A percentile compares a stretch with the other conserved stretches of the same genome.
Conservation (phyloP, 1,140 invertebrate species). For the Hermetia illucens region DNA sequence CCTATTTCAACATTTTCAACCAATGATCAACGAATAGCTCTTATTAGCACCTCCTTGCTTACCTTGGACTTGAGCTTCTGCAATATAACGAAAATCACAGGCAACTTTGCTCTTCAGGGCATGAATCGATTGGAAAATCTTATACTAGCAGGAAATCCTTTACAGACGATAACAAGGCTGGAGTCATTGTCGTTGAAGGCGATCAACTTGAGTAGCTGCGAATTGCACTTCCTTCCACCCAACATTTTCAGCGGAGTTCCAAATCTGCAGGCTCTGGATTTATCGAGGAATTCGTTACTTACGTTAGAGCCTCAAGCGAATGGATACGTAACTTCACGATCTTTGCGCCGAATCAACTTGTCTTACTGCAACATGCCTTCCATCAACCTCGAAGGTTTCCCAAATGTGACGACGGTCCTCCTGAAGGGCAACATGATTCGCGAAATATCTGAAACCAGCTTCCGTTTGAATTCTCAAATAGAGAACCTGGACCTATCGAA, state of each 20-base stretch:
- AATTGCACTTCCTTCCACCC: slow-evolving; percentile 31
- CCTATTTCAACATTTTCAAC: slow-evolving; percentile 33
- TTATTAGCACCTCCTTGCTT: slow-evolving; percentile 34
- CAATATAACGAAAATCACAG: slow-evolving; percentile 34
- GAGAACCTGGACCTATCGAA: slow-evolving; percentile 46
- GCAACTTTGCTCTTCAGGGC: slow-evolving; percentile 34
- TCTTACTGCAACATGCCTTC: slow-evolving; percentile 47
- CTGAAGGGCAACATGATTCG: slow-evolving; percentile 45
- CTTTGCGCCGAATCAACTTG: slow-evolving; percentile 41
- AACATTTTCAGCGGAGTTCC: slow-evolving; percentile 34
- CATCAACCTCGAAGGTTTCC: slow-evolving; percentile 42
- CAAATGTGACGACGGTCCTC: slow-evolving; percentile 37
- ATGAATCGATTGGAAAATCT: slow-evolving; percentile 35
- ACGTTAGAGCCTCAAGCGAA: slow-evolving; percentile 24
- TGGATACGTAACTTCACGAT: slow-evolving; percentile 33
- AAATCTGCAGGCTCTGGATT: slow-evolving; percentile 32
- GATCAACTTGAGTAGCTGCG: slow-evolving; percentile 40
- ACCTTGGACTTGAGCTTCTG: slow-evolving; percentile 36
- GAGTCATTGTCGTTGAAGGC: slow-evolving; percentile 35
- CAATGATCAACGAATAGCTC: slow-evolving; percentile 19
- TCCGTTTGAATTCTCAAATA: slow-evolving; percentile 41
- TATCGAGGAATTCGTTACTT: slow-evolving; percentile 39
- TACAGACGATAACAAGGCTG: slow-evolving; percentile 32
- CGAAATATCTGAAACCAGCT: slow-evolving; percentile 37
- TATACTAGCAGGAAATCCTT: slow-evolving; percentile 36